A percentile compares a stretch with the other conserved stretches of the same genome.
Conservation (phyloP, 2,888 invertebrate species). For the Eucera pruinosa region DNA sequence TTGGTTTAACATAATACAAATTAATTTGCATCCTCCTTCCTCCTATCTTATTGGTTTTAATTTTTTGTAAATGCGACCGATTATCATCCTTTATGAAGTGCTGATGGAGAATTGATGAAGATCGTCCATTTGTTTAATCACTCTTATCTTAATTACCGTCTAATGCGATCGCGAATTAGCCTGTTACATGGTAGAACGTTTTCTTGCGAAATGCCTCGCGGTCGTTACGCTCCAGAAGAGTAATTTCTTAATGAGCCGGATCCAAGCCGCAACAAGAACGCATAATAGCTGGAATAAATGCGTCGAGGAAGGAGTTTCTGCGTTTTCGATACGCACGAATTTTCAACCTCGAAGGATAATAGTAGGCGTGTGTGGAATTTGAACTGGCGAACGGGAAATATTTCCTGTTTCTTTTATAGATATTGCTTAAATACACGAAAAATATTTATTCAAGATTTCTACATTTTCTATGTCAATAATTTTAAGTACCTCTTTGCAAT, state of each 20-base stretch:
- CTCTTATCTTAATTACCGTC: conserved; percentile 26
- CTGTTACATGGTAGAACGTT: conserved; percentile 41
- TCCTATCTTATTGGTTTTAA: too few relatives aligned
- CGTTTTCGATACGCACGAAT: background rate
- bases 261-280: conserved; percentile 8
- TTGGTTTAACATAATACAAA: too few relatives aligned
- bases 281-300: conserved; percentile 1
- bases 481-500: background rate
- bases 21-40: too few relatives aligned
- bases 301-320: background rate
- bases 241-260: conserved; percentile 61
- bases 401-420: background rate
- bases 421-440: background rate
- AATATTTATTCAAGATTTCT: background rate
- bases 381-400: background rate
- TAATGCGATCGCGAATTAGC: conserved; percentile 41
- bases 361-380: background rate
- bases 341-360: conserved; percentile 1
- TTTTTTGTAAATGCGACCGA: too few relatives aligned
- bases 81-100: background rate
- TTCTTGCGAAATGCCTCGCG: conserved; percentile 54
- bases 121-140: conserved; percentile 2
- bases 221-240: conserved; percentile 60
- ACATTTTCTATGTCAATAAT: background rate
- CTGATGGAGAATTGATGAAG: background rate